Percentiles rank a stretch among this genome's conserved stretches.
These are phyloP conservation scores for Myzus persicae DNA, from an alignment of 1,140 invertebrate genomes.

Conservation along the genomic window DNA sequence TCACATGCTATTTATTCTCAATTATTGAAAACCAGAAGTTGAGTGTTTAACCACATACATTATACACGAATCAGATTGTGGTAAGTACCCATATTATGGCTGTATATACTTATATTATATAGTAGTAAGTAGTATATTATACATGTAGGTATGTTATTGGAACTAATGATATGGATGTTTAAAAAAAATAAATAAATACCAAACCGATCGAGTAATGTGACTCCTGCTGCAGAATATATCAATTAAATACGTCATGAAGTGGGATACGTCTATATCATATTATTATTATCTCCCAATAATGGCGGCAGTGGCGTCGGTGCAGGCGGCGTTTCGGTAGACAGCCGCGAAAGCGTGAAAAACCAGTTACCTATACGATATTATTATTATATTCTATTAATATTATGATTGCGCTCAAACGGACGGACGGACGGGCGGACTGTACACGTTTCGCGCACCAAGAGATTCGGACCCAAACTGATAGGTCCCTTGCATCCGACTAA, in stretches of 20 bases:
- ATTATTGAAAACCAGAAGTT: neutral
- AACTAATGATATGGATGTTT: neutral
- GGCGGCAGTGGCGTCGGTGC: neutral
- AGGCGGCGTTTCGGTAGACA: neutral
- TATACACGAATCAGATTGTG: neutral
- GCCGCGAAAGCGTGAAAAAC: neutral
- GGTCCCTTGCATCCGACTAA: neutral
- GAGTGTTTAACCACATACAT: neutral
- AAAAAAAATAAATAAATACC: neutral
- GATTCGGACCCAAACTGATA: conserved; percentile 35
- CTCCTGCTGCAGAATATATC: neutral
- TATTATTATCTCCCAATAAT: neutral
- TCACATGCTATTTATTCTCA: neutral
- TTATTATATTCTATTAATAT: neutral
- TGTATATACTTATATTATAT: no score
- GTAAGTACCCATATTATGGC: neutral
- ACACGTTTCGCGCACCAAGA: conserved; percentile 27
- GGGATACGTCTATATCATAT: neutral
- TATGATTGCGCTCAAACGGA: neutral
- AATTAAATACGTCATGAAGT: neutral
- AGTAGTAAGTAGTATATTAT: no score
- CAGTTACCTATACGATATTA: neutral
- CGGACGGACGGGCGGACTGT: neutral
- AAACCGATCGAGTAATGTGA: neutral
- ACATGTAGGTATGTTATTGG: neutral